phyloP scores from a whole-genome alignment of 2,888 invertebrate genomes.

The Kuschelorhynchus macadamiae region DNA sequence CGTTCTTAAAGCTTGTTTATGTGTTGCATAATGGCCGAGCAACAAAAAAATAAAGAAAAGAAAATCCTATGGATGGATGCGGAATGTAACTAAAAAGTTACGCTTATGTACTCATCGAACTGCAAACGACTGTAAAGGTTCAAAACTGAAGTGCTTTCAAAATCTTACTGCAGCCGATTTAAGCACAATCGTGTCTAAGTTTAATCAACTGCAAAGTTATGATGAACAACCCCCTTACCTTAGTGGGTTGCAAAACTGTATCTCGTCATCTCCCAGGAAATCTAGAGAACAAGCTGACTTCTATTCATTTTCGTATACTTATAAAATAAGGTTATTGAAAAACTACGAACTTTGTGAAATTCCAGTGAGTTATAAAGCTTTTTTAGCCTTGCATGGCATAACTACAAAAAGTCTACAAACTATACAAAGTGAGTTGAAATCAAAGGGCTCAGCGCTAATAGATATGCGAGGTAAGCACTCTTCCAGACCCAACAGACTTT shows the following conservation, averaged over 20 bases:
- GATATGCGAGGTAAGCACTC: slow-evolving; percentile 7
- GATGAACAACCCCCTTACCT: slow-evolving; percentile 9
- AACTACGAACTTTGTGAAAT: slow-evolving; percentile 6
- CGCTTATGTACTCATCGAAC: too few relatives aligned
- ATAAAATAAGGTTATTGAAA: slow-evolving; percentile 11
- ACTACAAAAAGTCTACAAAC: slow-evolving; percentile 13
- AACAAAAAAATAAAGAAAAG: too few relatives aligned
- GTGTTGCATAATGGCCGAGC: too few relatives aligned
- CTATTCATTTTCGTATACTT: slow-evolving; percentile 11
- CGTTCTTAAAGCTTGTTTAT: too few relatives aligned
- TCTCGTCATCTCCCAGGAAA: slow-evolving; percentile 12
- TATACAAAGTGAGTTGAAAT: slow-evolving; percentile 4
- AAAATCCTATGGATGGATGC: too few relatives aligned
- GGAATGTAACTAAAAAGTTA: too few relatives aligned
- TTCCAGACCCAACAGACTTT: neutral
- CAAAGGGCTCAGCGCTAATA: neutral
- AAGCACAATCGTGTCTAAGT: too few relatives aligned
- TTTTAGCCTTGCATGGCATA: slow-evolving; percentile 5
- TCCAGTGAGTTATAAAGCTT: slow-evolving; percentile 10
- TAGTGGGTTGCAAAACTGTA: slow-evolving; percentile 11
- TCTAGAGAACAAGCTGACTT: slow-evolving; percentile 6
- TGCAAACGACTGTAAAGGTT: too few relatives aligned
- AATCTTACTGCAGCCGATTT: too few relatives aligned
- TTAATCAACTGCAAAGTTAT: slow-evolving; percentile 3
- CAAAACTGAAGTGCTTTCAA: too few relatives aligned